Evolutionary conservation across 2,113 vertebrate genomes (phyloP).

Genomic region (Trachemys scripta): DNA sequence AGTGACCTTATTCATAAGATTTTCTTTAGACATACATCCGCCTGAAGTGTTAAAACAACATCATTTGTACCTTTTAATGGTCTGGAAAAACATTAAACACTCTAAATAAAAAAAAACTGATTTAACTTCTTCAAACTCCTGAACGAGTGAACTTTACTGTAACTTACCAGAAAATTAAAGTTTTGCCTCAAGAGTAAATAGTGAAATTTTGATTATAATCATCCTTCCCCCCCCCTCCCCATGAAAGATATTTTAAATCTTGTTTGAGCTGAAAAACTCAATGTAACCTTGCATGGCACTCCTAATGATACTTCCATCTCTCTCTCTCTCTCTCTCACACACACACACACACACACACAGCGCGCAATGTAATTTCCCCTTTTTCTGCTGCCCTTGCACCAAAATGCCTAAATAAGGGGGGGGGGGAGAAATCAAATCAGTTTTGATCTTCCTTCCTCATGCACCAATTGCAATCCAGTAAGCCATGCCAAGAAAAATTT

Average conservation of each 20-base stretch:
- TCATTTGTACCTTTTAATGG: neutral
- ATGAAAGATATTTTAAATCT: neutral
- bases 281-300: neutral
- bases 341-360: neutral
- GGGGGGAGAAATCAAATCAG: neutral
- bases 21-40: neutral
- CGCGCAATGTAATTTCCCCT: neutral
- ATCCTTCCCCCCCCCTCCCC: neutral
- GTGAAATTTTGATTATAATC: neutral
- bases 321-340: neutral
- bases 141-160: neutral
- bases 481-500: neutral
- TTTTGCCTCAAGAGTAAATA: neutral
- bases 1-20: neutral
- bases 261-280: neutral
- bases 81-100: neutral
- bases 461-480: neutral
- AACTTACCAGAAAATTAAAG: neutral
- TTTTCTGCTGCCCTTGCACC: neutral
- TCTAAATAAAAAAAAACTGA: neutral
- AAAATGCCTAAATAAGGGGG: constrained; percentile 21
- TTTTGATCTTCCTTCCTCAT: constrained; percentile 30
- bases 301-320: neutral
- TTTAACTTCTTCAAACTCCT: neutral
- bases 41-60: constrained; percentile 10